Base-by-base conservation (phyloP, 2,888 invertebrate genomes). In the Drosophila incognita region DNA sequence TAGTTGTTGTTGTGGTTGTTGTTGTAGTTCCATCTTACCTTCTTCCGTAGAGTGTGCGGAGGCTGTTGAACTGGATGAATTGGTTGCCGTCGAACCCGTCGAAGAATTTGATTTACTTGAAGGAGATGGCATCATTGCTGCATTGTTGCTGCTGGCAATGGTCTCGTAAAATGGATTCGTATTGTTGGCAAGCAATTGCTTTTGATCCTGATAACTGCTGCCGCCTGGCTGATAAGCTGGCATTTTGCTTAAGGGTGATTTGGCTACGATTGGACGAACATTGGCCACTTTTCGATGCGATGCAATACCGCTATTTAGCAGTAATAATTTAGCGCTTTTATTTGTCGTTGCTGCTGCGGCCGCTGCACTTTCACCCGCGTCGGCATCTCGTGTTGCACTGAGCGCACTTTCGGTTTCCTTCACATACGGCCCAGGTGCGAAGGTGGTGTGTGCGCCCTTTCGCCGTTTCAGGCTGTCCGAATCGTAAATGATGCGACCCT, bases 401-500 rank as follows among this genome's bases (percentile, higher is more conserved):
- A 91, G 87, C 72, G 91, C 90, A 92, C 92, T 92, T 92, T 91
- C 56, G 94, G 95, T 86, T 95, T 95, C 95, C 93, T 96, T 96
- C 31, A 97, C 96, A 92, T 96, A 96, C 51, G 97, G 97, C 81
- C 97, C 97, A 65, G 97, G 97, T 94, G 97, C 97, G 90, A 97
- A 97, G 38, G 97, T 97, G 42, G 97, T 96, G 90, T 97, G 96
- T 21, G 96, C 96, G 71, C 96, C 96, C 94, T 97, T 97, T 81
- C 92, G 92, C 84, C 97, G 94, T 91, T 95, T 96, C 76, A 97
- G 93, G 90, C 97, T 97, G 87, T 97, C 97, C 27, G 97, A 97
- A 76, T 96, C 96, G 93, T 96, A 98, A 72, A 98, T 96, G 52
- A 98, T 97, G 94, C 97, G 97, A 60, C 98, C 98, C 89, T 96